These are phyloP conservation scores for Aphelenchoides avenae DNA, from an alignment of 1,140 invertebrate genomes.

Conservation along the genomic window DNA sequence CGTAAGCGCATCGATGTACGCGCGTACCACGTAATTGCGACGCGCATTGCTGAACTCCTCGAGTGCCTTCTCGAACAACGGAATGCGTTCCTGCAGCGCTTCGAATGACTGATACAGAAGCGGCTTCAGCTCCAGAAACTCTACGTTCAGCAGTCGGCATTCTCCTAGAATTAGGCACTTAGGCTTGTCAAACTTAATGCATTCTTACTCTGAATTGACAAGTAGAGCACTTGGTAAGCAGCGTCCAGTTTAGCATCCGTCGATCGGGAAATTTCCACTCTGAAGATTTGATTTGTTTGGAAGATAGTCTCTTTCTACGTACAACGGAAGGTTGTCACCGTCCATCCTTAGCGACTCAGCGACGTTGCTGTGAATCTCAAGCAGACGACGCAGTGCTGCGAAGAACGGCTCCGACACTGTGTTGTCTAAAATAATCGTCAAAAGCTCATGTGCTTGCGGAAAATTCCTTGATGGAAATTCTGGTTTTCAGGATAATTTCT, in stretches of 20 bases:
- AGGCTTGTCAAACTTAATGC: too few relatives aligned
- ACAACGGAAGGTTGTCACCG: slow-evolving; percentile 52
- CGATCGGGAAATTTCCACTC: slow-evolving; percentile 39
- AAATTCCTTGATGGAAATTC: too few relatives aligned
- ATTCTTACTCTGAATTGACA: slow-evolving; percentile 42
- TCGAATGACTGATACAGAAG: slow-evolving; percentile 45
- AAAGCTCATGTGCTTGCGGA: too few relatives aligned
- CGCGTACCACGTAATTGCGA: slow-evolving; percentile 43
- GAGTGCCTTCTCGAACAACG: slow-evolving; percentile 39
- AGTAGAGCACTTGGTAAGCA: slow-evolving; percentile 43
- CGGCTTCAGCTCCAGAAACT: slow-evolving; percentile 56
- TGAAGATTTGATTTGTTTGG: slow-evolving; percentile 19
- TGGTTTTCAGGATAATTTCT: too few relatives aligned
- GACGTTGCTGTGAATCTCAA: slow-evolving; percentile 38
- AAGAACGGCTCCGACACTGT: slow-evolving; percentile 34
- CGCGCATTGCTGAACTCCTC: slow-evolving; percentile 47
- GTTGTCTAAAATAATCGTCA: too few relatives aligned
- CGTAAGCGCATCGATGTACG: slow-evolving; percentile 53
- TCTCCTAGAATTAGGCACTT: too few relatives aligned
- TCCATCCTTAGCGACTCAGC: slow-evolving; percentile 34
- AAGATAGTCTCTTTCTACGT: slow-evolving; percentile 1
- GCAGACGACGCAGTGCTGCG: slow-evolving; percentile 25
- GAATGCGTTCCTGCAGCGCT: slow-evolving; percentile 30
- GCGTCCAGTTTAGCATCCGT: slow-evolving; percentile 42
- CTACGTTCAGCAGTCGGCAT: slow-evolving; percentile 54